Evolutionary conservation across 1,140 invertebrate genomes (phyloP).

Genomic region (Mylabris phalerata): DNA sequence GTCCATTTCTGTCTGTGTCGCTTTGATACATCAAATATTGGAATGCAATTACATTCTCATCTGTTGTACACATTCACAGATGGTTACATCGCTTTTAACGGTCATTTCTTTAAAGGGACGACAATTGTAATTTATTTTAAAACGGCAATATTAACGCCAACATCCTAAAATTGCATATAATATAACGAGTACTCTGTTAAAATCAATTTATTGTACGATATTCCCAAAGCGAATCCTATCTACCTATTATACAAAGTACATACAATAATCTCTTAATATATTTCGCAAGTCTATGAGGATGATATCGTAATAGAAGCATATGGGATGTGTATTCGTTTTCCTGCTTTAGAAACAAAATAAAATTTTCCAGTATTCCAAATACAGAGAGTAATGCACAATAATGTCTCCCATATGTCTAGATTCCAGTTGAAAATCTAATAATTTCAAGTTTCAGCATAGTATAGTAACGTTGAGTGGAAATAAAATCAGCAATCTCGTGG

Average conservation of each 20-base stretch:
- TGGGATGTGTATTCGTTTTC: background rate
- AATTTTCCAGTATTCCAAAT: background rate
- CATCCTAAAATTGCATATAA: no score
- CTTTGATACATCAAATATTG: constrained; percentile 11
- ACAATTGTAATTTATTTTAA: background rate
- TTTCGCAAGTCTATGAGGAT: background rate
- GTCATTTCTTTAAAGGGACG: constrained; percentile 5
- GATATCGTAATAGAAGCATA: background rate
- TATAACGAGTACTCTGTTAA: background rate
- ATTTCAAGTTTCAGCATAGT: constrained; percentile 13
- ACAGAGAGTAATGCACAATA: background rate
- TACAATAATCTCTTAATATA: no score
- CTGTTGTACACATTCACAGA: constrained; percentile 8
- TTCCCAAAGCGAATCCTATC: background rate
- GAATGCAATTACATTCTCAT: constrained; percentile 19
- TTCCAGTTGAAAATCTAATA: constrained; percentile 20
- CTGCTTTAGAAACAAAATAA: background rate
- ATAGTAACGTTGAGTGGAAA: constrained; percentile 18
- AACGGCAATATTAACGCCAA: no score
- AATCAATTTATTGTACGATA: constrained; percentile 1
- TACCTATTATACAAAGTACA: no score
- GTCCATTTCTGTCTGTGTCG: constrained; percentile 9
- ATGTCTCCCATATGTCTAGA: constrained; percentile 11
- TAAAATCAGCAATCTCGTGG: constrained; percentile 18
- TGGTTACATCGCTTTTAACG: constrained; percentile 11